Conservation (phyloP, 2,113 vertebrate species). For the Xenopus borealis region DNA sequence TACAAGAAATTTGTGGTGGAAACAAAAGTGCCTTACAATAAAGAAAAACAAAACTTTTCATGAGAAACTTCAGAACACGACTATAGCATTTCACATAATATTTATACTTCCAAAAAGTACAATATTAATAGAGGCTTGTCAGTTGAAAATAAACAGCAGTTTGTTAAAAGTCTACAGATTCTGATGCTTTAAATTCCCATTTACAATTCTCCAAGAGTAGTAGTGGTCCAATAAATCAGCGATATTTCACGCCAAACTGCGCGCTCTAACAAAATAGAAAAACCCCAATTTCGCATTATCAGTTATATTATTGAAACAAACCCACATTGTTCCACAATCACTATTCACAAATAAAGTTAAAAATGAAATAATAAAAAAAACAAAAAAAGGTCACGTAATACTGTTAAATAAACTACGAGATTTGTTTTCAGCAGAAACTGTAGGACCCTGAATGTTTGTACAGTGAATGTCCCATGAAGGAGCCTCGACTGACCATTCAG, state of each 20-base stretch:
- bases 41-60: slow-evolving; percentile 59
- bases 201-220: slow-evolving; percentile 77
- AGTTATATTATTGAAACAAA: slow-evolving; percentile 78
- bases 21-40: slow-evolving; percentile 57
- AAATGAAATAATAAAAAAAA: slow-evolving; percentile 75
- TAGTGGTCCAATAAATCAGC: slow-evolving; percentile 78
- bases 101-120: slow-evolving; percentile 84
- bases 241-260: slow-evolving; percentile 68
- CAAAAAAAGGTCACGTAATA: slow-evolving; percentile 78
- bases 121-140: slow-evolving; percentile 90
- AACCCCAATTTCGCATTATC: slow-evolving; percentile 65
- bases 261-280: slow-evolving; percentile 64
- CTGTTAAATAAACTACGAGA: slow-evolving; percentile 90
- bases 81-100: slow-evolving; percentile 75
- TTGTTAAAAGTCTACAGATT: slow-evolving; percentile 73
- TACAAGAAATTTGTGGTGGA: slow-evolving; percentile 41
- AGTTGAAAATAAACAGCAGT: slow-evolving; percentile 82
- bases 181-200: slow-evolving; percentile 59
- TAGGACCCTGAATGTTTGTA: slow-evolving; percentile 78
- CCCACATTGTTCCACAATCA: slow-evolving; percentile 87
- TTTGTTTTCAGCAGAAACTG: slow-evolving; percentile 78
- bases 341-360: slow-evolving; percentile 92
- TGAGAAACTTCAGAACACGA: slow-evolving; percentile 72
- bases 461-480: slow-evolving; percentile 70
- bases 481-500: slow-evolving; percentile 71